phyloP scores from a whole-genome alignment of 2,797 vertebrate species.

The Champsocephalus esox region DNA sequence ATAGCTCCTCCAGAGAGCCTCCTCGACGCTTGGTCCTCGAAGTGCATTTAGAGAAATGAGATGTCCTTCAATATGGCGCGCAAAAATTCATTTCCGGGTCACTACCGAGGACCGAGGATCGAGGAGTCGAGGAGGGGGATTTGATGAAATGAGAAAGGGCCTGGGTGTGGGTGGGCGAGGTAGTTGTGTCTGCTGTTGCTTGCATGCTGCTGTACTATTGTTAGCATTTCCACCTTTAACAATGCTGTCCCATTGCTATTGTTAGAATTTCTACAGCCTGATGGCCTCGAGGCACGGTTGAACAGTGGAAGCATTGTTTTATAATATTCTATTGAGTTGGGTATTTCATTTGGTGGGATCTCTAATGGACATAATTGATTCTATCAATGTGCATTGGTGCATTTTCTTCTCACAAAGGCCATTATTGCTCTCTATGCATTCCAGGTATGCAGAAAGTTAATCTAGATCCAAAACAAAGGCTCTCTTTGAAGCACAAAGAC shows the following conservation, averaged over 20 bases:
- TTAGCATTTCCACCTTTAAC: slow-evolving; percentile 89
- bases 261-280: slow-evolving; percentile 71
- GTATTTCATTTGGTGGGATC: not conserved
- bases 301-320: slow-evolving; percentile 21
- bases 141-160: too few species aligned
- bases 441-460: not conserved
- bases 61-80: too few species aligned
- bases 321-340: slow-evolving; percentile 2
- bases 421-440: not conserved
- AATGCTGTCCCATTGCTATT: slow-evolving; percentile 24
- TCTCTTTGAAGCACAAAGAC: too few species aligned
- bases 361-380: not conserved
- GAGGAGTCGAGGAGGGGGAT: too few species aligned
- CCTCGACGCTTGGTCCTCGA: too few species aligned
- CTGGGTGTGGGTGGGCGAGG: slow-evolving; percentile 28
- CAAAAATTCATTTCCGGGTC: too few species aligned
- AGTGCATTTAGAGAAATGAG: too few species aligned
- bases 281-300: not conserved
- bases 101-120: too few species aligned
- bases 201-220: slow-evolving; percentile 78
- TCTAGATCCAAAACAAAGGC: too few species aligned
- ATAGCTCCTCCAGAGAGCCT: too few species aligned
- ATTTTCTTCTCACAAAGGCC: not conserved
- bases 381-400: not conserved
- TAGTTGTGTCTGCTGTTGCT: slow-evolving; percentile 25